Conservation (phyloP, 2,888 invertebrate genomes). For the Beris chalybata region DNA sequence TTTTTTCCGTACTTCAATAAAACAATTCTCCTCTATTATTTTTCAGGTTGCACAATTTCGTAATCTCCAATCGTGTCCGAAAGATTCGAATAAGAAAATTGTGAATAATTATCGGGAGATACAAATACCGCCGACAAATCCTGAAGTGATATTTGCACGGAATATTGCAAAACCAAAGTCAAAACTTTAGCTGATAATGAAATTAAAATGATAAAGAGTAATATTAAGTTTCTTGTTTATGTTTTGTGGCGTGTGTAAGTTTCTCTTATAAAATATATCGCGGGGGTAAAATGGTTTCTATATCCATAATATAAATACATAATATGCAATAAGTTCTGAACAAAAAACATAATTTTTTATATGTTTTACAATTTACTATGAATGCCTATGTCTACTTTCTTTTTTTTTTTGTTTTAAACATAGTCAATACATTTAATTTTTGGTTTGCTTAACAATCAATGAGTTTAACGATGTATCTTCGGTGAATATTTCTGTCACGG, state of each 20-base stretch:
- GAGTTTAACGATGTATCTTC: no score
- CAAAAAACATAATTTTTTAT: no score
- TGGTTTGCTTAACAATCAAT: no score
- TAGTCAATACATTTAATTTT: no score
- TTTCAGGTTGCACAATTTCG: slow-evolving; percentile 53
- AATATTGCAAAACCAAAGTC: slow-evolving; percentile 54
- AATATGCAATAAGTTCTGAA: no score
- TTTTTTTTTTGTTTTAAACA: no score
- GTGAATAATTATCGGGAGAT: slow-evolving; percentile 56
- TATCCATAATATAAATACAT: no score
- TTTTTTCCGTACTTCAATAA: background rate
- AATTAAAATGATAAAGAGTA: background rate
- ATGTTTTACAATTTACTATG: no score
- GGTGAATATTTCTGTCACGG: no score
- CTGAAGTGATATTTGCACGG: slow-evolving; percentile 54
- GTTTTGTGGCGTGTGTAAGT: background rate
- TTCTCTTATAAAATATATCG: no score
- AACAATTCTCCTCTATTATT: slow-evolving; percentile 20
- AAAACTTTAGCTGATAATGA: slow-evolving; percentile 51
- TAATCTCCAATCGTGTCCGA: slow-evolving; percentile 54
- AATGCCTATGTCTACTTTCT: no score
- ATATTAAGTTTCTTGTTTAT: slow-evolving; percentile 1
- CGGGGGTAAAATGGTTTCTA: no score
- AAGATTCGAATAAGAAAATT: slow-evolving; percentile 55
- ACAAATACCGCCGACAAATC: slow-evolving; percentile 53